phyloP scores from a whole-genome alignment of 2,888 invertebrate genomes.

The Leptura quadrifasciata region DNA sequence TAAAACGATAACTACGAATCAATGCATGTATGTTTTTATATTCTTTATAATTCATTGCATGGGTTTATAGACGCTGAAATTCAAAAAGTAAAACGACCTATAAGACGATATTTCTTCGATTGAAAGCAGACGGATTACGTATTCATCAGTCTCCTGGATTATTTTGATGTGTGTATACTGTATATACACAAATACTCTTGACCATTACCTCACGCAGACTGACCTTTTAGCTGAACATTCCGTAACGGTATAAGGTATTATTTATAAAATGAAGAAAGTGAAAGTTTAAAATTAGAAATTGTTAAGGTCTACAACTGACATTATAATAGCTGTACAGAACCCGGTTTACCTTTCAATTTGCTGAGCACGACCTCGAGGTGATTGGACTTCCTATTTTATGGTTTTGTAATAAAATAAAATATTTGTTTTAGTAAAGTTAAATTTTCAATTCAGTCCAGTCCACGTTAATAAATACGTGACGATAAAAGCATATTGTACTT shows the following conservation, averaged over 20 bases:
- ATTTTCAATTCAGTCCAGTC: background rate
- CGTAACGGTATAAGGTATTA: slow-evolving; percentile 28
- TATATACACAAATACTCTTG: background rate
- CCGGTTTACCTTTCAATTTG: slow-evolving; percentile 37
- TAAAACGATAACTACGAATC: no score
- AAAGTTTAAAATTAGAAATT: slow-evolving; percentile 67
- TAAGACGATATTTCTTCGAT: no score
- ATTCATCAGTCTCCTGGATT: background rate
- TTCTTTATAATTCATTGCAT: no score
- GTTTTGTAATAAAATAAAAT: slow-evolving; percentile 3
- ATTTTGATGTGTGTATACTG: background rate
- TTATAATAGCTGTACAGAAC: slow-evolving; percentile 55
- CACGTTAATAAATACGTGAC: background rate
- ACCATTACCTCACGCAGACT: background rate
- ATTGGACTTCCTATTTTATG: slow-evolving; percentile 21
- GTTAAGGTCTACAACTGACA: slow-evolving; percentile 67
- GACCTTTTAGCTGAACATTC: slow-evolving; percentile 7
- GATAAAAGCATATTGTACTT: background rate
- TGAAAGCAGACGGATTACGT: no score
- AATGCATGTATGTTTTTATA: no score
- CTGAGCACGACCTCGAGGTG: slow-evolving; percentile 26
- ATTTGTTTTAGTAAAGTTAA: slow-evolving; percentile 7
- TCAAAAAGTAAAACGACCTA: no score
- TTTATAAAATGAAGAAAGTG: slow-evolving; percentile 61
- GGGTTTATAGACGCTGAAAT: no score